Conservation (phyloP, 2,113 vertebrate genomes). For the Montifringilla adamsi region DNA sequence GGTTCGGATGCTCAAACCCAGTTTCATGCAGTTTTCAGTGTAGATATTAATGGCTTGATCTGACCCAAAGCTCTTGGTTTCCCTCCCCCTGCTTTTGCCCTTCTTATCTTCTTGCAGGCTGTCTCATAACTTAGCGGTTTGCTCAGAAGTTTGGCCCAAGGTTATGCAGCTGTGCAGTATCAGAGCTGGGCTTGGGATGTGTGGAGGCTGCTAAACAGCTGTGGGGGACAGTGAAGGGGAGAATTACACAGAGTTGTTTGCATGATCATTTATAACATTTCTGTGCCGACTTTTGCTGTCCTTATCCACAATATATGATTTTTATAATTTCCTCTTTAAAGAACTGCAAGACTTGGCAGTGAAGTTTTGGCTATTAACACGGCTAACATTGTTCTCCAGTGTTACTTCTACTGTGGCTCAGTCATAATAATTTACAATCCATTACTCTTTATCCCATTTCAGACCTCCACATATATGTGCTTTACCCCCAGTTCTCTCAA, state of each 20-base stretch:
- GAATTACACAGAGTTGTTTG: background rate
- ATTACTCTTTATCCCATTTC: constrained; percentile 2
- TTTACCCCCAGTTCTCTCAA: background rate
- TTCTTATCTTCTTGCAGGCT: constrained; percentile 53
- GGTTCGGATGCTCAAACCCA: background rate
- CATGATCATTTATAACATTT: background rate
- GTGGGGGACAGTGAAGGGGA: constrained; percentile 29
- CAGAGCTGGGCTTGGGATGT: constrained; percentile 27
- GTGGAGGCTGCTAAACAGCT: constrained; percentile 51
- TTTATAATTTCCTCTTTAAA: constrained; percentile 7
- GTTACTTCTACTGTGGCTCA: background rate
- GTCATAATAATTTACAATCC: background rate
- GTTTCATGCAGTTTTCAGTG: background rate
- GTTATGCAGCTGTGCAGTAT: constrained; percentile 66
- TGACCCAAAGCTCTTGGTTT: constrained; percentile 11
- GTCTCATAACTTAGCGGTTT: constrained; percentile 52
- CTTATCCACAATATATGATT: background rate
- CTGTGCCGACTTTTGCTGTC: background rate
- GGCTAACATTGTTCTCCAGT: background rate
- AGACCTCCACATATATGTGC: background rate
- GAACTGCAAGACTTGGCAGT: background rate
- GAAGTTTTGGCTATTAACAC: background rate
- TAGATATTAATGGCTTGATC: constrained; percentile 6
- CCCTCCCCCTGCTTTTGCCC: constrained; percentile 33
- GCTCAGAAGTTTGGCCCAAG: constrained; percentile 66